Evolutionary conservation across 2,113 vertebrate species (phyloP).

Genomic region (Argyrosomus japonicus): DNA sequence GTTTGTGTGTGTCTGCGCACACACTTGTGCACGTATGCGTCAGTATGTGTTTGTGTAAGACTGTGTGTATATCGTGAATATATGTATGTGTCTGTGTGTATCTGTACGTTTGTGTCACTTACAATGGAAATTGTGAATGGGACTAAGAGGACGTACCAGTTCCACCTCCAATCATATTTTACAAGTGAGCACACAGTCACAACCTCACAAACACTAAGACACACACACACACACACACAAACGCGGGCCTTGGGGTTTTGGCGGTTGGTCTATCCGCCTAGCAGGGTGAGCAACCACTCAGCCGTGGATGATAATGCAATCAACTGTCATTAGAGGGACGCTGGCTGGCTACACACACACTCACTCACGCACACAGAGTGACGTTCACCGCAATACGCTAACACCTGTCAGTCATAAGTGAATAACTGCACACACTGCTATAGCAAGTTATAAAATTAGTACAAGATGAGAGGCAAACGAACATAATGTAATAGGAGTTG

Average conservation of each 20-base stretch:
- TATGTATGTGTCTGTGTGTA: background rate
- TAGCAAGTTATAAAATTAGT: background rate
- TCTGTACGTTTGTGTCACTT: conserved; percentile 13
- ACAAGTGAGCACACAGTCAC: conserved; percentile 38
- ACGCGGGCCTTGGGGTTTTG: conserved; percentile 63
- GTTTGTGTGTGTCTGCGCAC: background rate
- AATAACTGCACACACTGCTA: background rate
- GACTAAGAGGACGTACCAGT: conserved; percentile 54
- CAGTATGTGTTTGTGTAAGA: background rate
- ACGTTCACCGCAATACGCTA: background rate
- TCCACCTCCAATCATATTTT: conserved; percentile 74
- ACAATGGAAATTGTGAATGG: conserved; percentile 61
- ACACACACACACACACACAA: conserved; percentile 13
- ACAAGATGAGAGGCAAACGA: background rate
- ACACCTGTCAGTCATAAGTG: conserved; percentile 48
- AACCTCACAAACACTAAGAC: conserved; percentile 19
- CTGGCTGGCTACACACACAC: conserved; percentile 30
- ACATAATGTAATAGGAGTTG: background rate
- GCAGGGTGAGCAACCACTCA: conserved; percentile 70
- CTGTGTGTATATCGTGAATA: background rate
- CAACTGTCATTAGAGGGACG: conserved; percentile 72
- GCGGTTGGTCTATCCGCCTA: conserved; percentile 67
- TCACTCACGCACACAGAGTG: background rate
- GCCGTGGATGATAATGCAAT: conserved; percentile 77
- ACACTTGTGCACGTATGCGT: background rate